A percentile compares a stretch with the other conserved stretches of the same genome.
These are phyloP conservation scores for Microtus agrestis DNA, from an alignment of 2,797 vertebrate genomes.

Conservation along the genomic window DNA sequence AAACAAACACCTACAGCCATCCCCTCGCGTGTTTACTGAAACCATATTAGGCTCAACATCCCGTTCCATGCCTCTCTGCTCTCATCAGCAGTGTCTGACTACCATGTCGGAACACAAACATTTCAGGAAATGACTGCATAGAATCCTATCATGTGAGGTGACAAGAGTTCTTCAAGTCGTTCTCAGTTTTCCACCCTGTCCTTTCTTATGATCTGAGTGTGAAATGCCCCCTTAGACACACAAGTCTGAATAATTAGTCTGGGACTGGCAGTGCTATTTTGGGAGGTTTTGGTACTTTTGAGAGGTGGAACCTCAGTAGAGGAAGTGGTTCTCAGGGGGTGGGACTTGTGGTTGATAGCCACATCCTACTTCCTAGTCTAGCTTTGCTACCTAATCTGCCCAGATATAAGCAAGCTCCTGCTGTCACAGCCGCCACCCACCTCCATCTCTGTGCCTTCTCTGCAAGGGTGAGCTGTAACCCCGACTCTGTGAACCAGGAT, in stretches of 20 bases:
- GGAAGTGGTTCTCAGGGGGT: background rate
- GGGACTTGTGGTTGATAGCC: background rate
- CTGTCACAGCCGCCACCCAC: background rate
- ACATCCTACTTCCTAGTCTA: background rate
- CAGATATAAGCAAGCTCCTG: background rate
- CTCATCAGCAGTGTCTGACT: background rate
- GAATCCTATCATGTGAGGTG: background rate
- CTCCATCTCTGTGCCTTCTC: background rate
- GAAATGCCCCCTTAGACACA: background rate
- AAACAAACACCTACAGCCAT: background rate
- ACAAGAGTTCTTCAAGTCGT: background rate
- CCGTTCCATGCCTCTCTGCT: background rate
- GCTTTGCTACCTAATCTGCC: background rate
- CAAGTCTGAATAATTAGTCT: background rate
- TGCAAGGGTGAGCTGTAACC: background rate
- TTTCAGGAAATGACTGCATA: background rate
- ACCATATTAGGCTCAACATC: background rate
- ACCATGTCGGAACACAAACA: background rate
- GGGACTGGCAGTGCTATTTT: background rate
- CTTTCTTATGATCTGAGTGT: background rate
- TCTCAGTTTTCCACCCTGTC: background rate
- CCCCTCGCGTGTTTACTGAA: background rate
- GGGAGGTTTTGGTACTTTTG: slow-evolving; percentile 24
- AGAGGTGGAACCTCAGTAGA: background rate
- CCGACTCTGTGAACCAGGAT: background rate